Base-by-base conservation (phyloP, 2,888 invertebrate genomes). In the Protonemura montana region DNA sequence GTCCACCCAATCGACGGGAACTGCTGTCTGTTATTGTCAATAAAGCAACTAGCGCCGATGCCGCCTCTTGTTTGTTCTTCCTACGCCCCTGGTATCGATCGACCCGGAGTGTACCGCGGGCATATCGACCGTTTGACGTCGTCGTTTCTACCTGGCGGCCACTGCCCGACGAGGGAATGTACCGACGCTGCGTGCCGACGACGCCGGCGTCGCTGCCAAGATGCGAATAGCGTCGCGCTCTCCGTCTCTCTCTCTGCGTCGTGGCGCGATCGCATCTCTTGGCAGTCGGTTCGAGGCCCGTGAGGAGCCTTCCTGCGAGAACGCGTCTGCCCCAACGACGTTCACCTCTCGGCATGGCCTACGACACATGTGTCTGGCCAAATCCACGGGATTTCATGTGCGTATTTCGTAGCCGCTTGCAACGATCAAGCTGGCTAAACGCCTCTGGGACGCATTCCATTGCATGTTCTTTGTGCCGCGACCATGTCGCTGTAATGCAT, bases 161-260 rank as follows among this genome's bases (percentile, higher is more conserved):
- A 35, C 35, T n/a, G 35, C 10, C 35, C 35, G 59, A 10, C 59
- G 59, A 59, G 16, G 59, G 59, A 59, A 59, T 21, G 59, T 21
- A 21, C 16, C 59, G 59, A 59, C 59, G 59, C 59, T 13, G 59
- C 59, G 21, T 35, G 59, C 59, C 59, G 35, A 35, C 59, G 6
- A 21, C 59, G 59, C 21, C 59, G 59, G 59, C 59, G 59, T 59
- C 59, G 59, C 59, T 59, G 59, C 59, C 59, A 59, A 59, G 59
- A 59, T 59, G 59, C 59, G 59, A 59, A 59, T 59, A 59, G 59
- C 59, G 59, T 59, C 59, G 59, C 59, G 59, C 59, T 3, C 59
- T 59, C 59, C 59, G 59, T 10, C 59, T 59, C 59, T 10, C 59
- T 59, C 59, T 21, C 59, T 3, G 59, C 59, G 35, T 35, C 10